Base-by-base conservation (phyloP, 2,797 vertebrate genomes). In the Brachyalestes nurse region DNA sequence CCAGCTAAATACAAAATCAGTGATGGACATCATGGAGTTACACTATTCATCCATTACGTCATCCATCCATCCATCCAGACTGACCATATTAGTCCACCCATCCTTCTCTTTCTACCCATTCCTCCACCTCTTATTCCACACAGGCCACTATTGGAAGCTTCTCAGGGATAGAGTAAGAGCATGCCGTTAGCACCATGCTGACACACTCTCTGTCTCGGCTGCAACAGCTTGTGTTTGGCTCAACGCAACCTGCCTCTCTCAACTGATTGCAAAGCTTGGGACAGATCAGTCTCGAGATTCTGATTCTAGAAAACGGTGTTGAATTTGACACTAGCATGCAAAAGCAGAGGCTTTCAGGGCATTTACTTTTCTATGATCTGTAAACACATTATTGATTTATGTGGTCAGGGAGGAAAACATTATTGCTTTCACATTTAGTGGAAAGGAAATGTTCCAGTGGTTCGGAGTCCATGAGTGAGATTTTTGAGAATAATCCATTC, bases 211-310 rank as follows among this genome's bases (percentile, higher is more conserved):
- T 12, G 40, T 45, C 65, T 40, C 65, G 16, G 5, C 34, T 67
- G 40, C 38, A 45, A 42, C 38, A 67, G 65, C 40, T 67, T 67
- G 38, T n/a, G 40, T 67, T 67, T 53, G 69, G 69, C 25, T 72
- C 49, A 72, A 34, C 49, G 19, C 14, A 53, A 9, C 19, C 38
- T 13, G 17, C 19, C 13, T 0, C n/a, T 45, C 65, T 67, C 14
- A n/a, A 21, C 38, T 45, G 65, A 67, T 67, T 10, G 12, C 65
- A 42, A 65, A 67, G 8, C 19, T 6, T 45, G 65, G 38, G 19
- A 45, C 0, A 19, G 45, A 21, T 40, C 19, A 42, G 28, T 2
- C 28, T 38, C 34, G 28, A 21, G 38, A 34, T 65, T 65, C 62
- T 34, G 61, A 64, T 13, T 40, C 17, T 1, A 34, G 7, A 34